These are phyloP conservation scores for Meteorus colon DNA, from an alignment of 2,888 invertebrate species.

Conservation along the genomic window DNA sequence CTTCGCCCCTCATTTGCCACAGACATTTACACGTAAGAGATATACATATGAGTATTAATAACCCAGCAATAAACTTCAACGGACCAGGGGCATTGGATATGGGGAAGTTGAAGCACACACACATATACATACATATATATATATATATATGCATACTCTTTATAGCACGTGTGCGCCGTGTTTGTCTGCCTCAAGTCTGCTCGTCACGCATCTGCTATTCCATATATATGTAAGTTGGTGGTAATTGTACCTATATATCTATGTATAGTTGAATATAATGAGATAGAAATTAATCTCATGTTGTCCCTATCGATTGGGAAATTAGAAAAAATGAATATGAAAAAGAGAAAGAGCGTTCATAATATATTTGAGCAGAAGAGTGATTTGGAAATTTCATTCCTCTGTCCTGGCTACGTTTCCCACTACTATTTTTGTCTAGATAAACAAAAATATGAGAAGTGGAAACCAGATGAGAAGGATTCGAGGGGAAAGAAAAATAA, in stretches of 20 bases:
- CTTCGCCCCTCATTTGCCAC: background rate
- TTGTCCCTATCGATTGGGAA: background rate
- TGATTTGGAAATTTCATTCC: too few species aligned
- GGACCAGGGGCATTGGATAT: constrained; percentile 27
- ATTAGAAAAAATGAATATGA: too few species aligned
- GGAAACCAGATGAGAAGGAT: background rate
- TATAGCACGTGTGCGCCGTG: background rate
- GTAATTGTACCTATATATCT: background rate
- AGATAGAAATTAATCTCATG: background rate
- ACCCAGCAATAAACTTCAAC: constrained; percentile 52
- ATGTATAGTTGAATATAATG: background rate
- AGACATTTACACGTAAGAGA: constrained; percentile 15
- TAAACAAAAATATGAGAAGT: background rate
- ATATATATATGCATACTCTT: background rate
- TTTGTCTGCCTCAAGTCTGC: constrained; percentile 3
- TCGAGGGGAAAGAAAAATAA: background rate
- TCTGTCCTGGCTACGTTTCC: too few species aligned
- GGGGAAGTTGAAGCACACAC: background rate
- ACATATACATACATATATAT: background rate
- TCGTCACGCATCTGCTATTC: constrained; percentile 17
- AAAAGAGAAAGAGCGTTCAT: too few species aligned
- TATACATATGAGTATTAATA: constrained; percentile 47
- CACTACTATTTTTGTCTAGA: too few species aligned
- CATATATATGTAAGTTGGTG: constrained; percentile 19
- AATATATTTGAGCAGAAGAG: too few species aligned